Conservation (phyloP, 1,140 invertebrate genomes). For the Drosophila pruinosa region DNA sequence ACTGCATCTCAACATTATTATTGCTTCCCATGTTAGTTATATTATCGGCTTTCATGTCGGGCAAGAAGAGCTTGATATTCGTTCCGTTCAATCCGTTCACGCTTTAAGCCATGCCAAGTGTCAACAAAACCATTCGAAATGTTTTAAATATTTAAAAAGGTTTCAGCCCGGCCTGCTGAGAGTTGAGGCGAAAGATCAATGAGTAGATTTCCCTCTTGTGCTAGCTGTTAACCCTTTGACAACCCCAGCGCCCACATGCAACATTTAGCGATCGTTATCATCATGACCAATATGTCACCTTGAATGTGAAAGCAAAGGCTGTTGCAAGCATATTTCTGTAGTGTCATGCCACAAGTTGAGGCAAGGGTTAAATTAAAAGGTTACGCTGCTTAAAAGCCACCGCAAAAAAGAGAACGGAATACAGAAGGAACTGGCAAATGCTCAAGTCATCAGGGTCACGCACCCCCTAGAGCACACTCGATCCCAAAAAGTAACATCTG, state of each 20-base stretch:
- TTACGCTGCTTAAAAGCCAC: conserved; percentile 60
- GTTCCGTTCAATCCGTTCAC: background rate
- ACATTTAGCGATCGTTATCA: conserved; percentile 67
- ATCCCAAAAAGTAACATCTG: conserved; percentile 70
- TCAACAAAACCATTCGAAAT: background rate
- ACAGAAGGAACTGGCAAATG: conserved; percentile 38
- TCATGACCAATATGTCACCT: conserved; percentile 75
- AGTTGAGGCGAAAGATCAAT: background rate
- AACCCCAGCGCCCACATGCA: conserved; percentile 17
- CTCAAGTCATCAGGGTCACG: conserved; percentile 64
- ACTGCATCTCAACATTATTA: background rate
- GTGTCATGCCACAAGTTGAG: conserved; percentile 64
- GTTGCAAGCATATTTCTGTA: conserved; percentile 47
- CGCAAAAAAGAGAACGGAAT: conserved; percentile 10
- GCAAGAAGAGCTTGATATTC: background rate
- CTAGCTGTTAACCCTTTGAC: conserved; percentile 30
- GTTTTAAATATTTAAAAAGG: background rate
- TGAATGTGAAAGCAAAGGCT: conserved; percentile 50
- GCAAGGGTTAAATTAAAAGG: conserved; percentile 74
- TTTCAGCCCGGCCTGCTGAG: background rate
- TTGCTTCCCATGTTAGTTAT: background rate
- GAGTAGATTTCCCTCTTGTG: background rate
- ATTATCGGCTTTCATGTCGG: background rate
- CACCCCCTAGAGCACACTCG: conserved; percentile 33
- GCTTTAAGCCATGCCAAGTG: background rate